Evolutionary conservation across 2,113 vertebrate species (phyloP).

Genomic region (Nesogale talazaci): DNA sequence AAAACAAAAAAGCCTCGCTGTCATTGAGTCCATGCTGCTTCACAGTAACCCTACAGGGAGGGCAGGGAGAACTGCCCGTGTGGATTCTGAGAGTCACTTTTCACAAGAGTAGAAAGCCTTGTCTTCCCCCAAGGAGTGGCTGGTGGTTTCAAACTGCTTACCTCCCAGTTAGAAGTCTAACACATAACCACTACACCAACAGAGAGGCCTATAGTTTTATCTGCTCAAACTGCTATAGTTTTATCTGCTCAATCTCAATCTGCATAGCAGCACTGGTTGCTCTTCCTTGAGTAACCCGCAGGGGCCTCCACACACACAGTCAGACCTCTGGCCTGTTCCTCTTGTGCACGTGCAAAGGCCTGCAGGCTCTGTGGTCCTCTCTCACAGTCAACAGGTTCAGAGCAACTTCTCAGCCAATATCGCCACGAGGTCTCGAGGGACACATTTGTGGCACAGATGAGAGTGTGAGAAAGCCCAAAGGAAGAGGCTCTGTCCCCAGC

Average conservation of each 20-base stretch:
- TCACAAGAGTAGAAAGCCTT: no score
- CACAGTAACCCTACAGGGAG: neutral
- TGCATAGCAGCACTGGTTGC: no score
- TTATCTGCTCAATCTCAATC: no score
- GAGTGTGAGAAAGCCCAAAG: neutral
- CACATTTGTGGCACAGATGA: neutral
- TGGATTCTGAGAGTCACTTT: neutral
- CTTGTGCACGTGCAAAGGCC: neutral
- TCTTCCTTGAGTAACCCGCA: neutral
- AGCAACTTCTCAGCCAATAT: neutral
- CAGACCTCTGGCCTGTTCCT: neutral
- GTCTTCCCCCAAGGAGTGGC: no score
- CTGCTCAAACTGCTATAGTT: no score
- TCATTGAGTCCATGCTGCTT: no score
- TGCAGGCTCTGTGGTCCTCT: neutral
- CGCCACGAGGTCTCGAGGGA: neutral
- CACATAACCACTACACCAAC: no score
- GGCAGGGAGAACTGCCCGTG: neutral
- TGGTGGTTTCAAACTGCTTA: no score
- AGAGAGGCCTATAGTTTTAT: no score
- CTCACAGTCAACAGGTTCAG: neutral
- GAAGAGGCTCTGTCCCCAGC: neutral
- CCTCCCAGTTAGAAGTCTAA: no score
- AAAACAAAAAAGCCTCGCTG: no score
- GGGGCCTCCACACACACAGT: neutral